These are phyloP conservation scores for Hippoglossus hippoglossus DNA, from an alignment of 2,797 vertebrate species.

Conservation along the genomic window DNA sequence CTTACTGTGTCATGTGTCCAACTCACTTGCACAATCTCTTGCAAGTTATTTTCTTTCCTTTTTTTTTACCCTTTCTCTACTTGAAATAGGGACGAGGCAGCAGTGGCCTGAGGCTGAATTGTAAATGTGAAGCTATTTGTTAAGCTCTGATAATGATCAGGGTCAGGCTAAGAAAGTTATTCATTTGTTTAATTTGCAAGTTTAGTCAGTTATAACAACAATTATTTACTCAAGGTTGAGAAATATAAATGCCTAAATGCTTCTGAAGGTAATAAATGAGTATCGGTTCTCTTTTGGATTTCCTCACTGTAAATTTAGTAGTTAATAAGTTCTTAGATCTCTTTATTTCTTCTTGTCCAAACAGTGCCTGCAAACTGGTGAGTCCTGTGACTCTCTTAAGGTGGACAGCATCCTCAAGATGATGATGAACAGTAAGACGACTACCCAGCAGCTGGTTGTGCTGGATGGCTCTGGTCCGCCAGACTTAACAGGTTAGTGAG, in stretches of 20 bases:
- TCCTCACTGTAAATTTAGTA: neutral
- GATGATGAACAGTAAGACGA: constrained; percentile 89
- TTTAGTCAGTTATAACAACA: constrained; percentile 16
- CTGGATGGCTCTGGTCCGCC: constrained; percentile 56
- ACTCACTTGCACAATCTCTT: constrained; percentile 12
- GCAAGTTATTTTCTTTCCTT: neutral
- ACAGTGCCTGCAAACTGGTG: constrained; percentile 89
- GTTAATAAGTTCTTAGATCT: neutral
- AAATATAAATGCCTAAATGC: neutral
- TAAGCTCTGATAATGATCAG: constrained; percentile 25
- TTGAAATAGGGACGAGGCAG: neutral
- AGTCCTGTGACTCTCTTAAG: constrained; percentile 85
- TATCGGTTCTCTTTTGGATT: neutral
- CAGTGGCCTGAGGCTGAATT: constrained; percentile 6
- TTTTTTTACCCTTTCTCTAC: neutral
- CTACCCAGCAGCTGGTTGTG: constrained; percentile 90
- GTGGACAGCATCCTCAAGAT: constrained; percentile 86
- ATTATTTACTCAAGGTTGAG: constrained; percentile 7
- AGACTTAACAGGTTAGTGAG: constrained; percentile 43
- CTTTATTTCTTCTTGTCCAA: constrained; percentile 9
- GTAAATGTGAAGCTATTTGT: constrained; percentile 12
- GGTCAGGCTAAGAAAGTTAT: constrained; percentile 12
- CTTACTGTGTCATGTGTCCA: constrained; percentile 13
- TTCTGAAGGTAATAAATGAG: neutral
- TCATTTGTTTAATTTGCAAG: constrained; percentile 21